phyloP scores from a whole-genome alignment of 2,113 vertebrate genomes.

The Ciconia stormi region DNA sequence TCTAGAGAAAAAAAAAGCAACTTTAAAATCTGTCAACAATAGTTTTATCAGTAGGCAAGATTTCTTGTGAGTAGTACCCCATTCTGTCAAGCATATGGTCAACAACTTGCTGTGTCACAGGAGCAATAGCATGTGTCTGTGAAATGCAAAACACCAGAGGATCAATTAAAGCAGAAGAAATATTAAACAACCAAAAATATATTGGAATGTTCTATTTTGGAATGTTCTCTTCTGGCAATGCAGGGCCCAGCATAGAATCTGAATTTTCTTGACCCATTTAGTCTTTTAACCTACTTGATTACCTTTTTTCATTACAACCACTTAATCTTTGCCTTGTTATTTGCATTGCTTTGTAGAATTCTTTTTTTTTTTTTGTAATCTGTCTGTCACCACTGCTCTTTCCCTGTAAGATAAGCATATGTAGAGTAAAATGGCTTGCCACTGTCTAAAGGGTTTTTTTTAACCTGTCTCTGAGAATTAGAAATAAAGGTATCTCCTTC shows the following conservation, averaged over 20 bases:
- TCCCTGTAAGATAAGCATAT: background rate
- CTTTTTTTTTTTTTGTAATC: background rate
- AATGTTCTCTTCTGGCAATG: background rate
- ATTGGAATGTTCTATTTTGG: background rate
- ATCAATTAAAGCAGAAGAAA: background rate
- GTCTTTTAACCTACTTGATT: background rate
- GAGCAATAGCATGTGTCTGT: background rate
- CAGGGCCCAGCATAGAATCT: background rate
- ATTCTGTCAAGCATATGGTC: constrained; percentile 24
- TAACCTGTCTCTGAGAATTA: background rate
- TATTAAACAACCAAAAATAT: background rate
- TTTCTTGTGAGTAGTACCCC: background rate
- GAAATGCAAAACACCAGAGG: background rate
- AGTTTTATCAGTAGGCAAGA: background rate
- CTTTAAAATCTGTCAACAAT: constrained; percentile 1
- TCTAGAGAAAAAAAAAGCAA: background rate
- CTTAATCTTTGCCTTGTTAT: background rate
- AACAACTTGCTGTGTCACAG: constrained; percentile 26
- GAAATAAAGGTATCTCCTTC: background rate
- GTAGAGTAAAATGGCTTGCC: background rate
- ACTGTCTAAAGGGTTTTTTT: background rate
- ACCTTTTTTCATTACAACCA: background rate
- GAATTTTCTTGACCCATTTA: background rate
- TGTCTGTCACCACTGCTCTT: background rate
- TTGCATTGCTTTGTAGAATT: background rate